Evolutionary conservation across 2,888 invertebrate species (phyloP).

Genomic region (Amphipyra tragopoginis): DNA sequence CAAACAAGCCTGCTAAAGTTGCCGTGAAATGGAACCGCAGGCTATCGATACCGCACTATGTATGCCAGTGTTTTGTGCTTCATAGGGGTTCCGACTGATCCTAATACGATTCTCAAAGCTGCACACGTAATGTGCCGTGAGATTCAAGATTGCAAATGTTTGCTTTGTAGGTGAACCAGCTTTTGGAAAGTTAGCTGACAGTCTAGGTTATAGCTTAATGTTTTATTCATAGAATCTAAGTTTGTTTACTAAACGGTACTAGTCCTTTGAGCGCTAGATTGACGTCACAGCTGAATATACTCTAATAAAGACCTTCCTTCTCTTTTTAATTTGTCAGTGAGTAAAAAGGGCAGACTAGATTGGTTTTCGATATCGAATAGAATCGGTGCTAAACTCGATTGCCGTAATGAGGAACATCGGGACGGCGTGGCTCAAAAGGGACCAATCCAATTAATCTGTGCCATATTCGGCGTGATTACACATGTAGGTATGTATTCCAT

Average conservation of each 20-base stretch:
- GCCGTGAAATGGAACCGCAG: constrained; percentile 69
- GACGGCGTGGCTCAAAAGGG: constrained; percentile 62
- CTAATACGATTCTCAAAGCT: constrained; percentile 11
- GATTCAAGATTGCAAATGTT: constrained; percentile 22
- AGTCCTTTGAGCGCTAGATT: constrained; percentile 6
- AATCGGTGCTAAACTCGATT: constrained; percentile 58
- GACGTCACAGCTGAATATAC: constrained; percentile 8
- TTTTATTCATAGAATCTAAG: constrained; percentile 32
- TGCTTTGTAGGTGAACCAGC: constrained; percentile 14
- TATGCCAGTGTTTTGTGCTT: constrained; percentile 2
- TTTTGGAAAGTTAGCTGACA: constrained; percentile 13
- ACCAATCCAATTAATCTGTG: constrained; percentile 76
- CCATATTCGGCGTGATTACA: constrained; percentile 76
- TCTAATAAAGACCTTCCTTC: constrained; percentile 10
- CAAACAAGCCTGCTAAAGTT: constrained; percentile 67
- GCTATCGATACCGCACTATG: constrained; percentile 45
- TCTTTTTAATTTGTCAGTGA: constrained; percentile 37
- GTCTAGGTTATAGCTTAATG: constrained; percentile 25
- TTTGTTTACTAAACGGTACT: constrained; percentile 3
- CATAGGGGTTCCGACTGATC: constrained; percentile 6
- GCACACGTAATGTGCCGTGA: constrained; percentile 20
- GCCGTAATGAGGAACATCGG: constrained; percentile 63
- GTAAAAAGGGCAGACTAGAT: constrained; percentile 46
- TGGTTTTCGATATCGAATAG: constrained; percentile 56
- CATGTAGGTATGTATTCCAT: constrained; percentile 54